Base-by-base conservation (phyloP, 2,113 vertebrate genomes). In the Eubucco bourcierii region DNA sequence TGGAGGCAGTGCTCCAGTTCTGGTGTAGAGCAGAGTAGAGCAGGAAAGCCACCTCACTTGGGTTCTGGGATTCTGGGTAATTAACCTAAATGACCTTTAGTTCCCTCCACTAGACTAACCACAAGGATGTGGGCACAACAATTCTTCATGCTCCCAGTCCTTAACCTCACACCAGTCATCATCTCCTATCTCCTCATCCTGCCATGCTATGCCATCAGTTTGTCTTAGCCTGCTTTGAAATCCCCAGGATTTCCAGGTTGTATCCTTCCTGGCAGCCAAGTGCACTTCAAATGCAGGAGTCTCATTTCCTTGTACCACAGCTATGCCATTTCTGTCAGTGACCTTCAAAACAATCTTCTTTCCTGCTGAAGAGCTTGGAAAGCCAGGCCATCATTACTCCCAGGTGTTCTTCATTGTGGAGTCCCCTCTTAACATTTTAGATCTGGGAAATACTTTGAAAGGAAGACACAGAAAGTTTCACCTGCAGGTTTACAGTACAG, bases 51-150 rank as follows among this genome's bases (percentile, higher is more conserved):
- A 25, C 50, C 50, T 52, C 50, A 23, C 23, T 52, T 7, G 50
- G 50, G 44, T 46, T 46, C 15, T 44, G 44, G 44, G 44, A 52
- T 24, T 24, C 50, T 52, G 50, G 50, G 50, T 25, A 25, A 70
- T 31, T 33, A 64, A 81, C 37, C 28, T 7, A 7, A 61, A 15
- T 5, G 5, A 67, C 23, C 5, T 1, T 4, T 21, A 33, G 9
- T 8, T 79, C 56, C 21, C 20, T 82, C 18, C 11, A 5, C 14
- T 7, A 53, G 50, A 11, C 52, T 72, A 37, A 29, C 5, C 28
- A 33, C 0, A 2, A 39, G 2, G 1, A 86, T 65, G 39, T 72
- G 34, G 14, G 76, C 15, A 2, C 0, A 59, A 19, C 10, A 12
- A 8, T 37, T 66, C 55, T 41, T 90, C 41, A 55, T 27, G 29